Base-by-base conservation (phyloP, 1,140 invertebrate genomes). In the Dufourea novaeangliae region DNA sequence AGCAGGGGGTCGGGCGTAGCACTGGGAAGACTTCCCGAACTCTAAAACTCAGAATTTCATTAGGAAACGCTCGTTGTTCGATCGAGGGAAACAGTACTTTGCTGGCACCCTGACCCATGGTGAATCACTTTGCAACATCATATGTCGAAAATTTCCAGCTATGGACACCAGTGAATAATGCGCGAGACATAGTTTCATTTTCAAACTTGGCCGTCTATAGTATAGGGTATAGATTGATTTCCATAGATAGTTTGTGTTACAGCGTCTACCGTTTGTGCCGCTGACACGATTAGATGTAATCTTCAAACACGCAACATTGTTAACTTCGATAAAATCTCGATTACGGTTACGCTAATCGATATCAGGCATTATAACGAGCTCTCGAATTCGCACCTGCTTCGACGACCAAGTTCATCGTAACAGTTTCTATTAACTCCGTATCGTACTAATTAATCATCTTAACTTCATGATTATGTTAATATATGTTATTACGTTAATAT, bases 91-190 rank as follows among this genome's bases (percentile, higher is more conserved):
- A 54, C 44, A 25, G 73, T 61, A 14, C 29, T 56, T 46, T 1
- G n/a, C n/a, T 34, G 25, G 2, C 17, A n/a, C 29, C 14, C 32
- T 37, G 39, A 17, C 20, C 39, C 1, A 4, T 14, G 54, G 54
- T 25, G 63, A 68, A 69, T 75, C 63, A 57, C 52, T 75, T 59
- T 75, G 64, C 54, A 27, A 34, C 22, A 46, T 70, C 74, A 57
- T 64, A 50, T 63, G 25, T 83, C 75, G 68, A 66, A 70, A 73
- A 78, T 79, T 79, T 64, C 61, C 64, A 44, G 54, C 59, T 83
- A 83, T 79, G 62, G 82, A 83, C 78, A 70, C 75, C 74, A 50
- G 68, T 83, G 74, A 83, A 83, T 59, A 83, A 32, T 22, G 39
- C 39, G 63, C 62, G 63, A 62, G 64, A 74, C 69, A 67, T 77